These are phyloP conservation scores for Dromaius novaehollandiae DNA, from an alignment of 2,113 vertebrate genomes.

Conservation along the genomic window DNA sequence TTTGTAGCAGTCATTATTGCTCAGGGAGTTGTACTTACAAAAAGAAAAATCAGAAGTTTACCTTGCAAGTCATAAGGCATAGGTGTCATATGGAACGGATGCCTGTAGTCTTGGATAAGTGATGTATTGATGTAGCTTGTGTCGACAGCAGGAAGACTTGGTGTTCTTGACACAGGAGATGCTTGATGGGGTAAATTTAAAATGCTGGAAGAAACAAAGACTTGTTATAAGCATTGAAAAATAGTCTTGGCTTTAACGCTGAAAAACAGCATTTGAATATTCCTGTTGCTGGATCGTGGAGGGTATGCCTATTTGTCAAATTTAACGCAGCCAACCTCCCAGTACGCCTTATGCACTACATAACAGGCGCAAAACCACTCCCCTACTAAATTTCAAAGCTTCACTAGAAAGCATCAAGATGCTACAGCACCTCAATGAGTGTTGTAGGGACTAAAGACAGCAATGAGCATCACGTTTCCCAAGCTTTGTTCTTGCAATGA, in stretches of 20 bases:
- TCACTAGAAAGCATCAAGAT: not conserved
- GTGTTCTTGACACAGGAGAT: constrained; percentile 92
- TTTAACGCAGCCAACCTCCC: not conserved
- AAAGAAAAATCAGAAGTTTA: constrained; percentile 31
- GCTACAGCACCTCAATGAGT: not conserved
- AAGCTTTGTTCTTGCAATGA: not conserved
- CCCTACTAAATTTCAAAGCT: not conserved
- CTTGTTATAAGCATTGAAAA: not conserved
- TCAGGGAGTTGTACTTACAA: not conserved
- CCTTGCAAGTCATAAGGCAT: constrained; percentile 94
- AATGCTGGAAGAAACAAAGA: constrained; percentile 70
- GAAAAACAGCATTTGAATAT: not conserved
- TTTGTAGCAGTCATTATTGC: accelerated
- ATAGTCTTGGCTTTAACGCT: not conserved
- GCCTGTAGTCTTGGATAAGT: constrained; percentile 95
- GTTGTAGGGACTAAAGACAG: not conserved
- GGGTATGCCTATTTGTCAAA: not conserved
- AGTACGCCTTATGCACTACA: accelerated
- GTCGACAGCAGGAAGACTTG: constrained; percentile 93
- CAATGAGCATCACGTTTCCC: not conserved
- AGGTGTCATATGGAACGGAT: constrained; percentile 91
- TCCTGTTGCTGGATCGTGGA: not conserved
- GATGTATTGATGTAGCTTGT: constrained; percentile 95
- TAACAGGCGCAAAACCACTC: not conserved
- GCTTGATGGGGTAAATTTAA: constrained; percentile 93